Evolutionary conservation across 2,888 invertebrate species (phyloP), one percentile per base, ranked within the genome.

Genomic region (Gerris lacustris): DNA sequence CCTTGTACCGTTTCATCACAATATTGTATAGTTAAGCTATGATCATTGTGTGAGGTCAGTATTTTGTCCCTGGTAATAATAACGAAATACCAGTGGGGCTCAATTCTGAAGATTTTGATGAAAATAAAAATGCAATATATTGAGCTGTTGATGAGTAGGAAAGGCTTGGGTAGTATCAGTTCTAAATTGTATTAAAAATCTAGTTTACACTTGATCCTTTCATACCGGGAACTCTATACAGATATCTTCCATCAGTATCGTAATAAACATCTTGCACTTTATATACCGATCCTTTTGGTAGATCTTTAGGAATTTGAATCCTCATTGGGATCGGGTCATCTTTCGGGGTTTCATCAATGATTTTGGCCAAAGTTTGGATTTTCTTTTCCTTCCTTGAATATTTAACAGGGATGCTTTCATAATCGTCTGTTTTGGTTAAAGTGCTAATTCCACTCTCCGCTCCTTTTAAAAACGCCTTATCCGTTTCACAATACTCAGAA

Each of bases 261-360:
- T 92, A 93, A 79, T 87, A 93, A 76, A 89, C 88, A 80, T 92
- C 90, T 74, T 88, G 85, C 0, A 91, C 83, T 81, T 87, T 88
- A 78, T 90, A 92, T 7, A 87, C 87, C 66, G 84, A 86, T 44
- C 87, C 88, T 77, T 79, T 86, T 75, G 83, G 84, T 55, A 86
- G 82, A 69, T 86, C 84, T 76, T 84, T 85, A 5, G 92, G 91
- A 74, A 92, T 90, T 75, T 83, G 82, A 73, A 92, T 90, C 77
- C 82, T 82, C 73, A 71, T 64, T 9, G 66, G 64, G 9, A 55
- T 55, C 15, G 5, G 11, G 9, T 55, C 55, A 31, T 31, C 31
- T 31, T 31, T 31, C 2, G 31, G 31, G 31, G 31, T 31, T 31
- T 31, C 31, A 31, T 31, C 31, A 4, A 31, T 4, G 31, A 31